Conservation (phyloP, 2,113 vertebrate species). For the Neoarius graeffei region DNA sequence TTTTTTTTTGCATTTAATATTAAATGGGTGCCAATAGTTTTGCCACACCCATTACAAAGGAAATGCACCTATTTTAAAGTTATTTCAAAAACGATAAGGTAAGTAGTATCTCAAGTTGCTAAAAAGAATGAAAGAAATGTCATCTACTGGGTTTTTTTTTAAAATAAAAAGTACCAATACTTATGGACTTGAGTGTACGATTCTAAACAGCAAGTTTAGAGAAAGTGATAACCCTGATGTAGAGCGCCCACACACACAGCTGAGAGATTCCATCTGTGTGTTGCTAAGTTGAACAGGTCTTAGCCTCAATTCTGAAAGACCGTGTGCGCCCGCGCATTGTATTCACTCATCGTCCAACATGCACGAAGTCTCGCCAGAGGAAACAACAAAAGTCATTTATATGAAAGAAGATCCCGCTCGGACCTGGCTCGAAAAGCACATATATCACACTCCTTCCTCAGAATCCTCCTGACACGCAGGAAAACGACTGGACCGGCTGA, state of each 20-base stretch:
- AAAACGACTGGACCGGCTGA: constrained; percentile 57
- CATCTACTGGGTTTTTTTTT: not conserved
- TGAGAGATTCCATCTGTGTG: too few relatives aligned
- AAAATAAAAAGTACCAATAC: not conserved
- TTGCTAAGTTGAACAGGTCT: not conserved
- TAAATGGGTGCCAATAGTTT: not conserved
- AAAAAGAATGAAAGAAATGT: not conserved
- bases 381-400: constrained; percentile 63
- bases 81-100: not conserved
- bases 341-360: constrained; percentile 52
- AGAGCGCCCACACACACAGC: not conserved
- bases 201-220: not conserved
- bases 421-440: constrained; percentile 43
- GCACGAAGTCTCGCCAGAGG: constrained; percentile 52
- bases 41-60: not conserved
- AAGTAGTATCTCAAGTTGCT: not conserved
- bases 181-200: not conserved
- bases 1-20: not conserved
- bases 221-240: not conserved
- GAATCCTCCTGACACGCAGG: constrained; percentile 43
- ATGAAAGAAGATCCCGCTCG: constrained; percentile 64
- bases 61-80: not conserved
- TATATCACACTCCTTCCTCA: constrained; percentile 56
- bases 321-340: constrained; percentile 12
- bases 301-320: not conserved